phyloP scores from a whole-genome alignment of 2,797 vertebrate genomes.

The Anniella stebbinsi region DNA sequence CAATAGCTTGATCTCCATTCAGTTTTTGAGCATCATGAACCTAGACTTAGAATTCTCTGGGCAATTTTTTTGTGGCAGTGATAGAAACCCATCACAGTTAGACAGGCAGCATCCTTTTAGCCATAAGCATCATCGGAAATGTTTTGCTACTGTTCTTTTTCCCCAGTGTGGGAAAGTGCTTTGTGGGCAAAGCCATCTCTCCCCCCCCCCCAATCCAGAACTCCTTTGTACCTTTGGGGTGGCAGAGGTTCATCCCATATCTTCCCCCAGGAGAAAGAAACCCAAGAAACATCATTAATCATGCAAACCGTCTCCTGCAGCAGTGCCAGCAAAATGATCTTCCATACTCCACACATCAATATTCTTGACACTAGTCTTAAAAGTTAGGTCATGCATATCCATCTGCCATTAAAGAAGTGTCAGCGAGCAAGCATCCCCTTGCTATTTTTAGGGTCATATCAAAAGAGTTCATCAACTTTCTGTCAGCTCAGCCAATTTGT shows the following conservation, averaged over 20 bases:
- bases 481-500: conserved; percentile 77
- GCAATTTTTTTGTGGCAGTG: not conserved
- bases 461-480: conserved; percentile 78
- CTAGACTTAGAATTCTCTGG: not conserved
- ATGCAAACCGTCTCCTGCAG: conserved; percentile 56
- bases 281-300: conserved; percentile 67
- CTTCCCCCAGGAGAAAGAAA: conserved; percentile 55
- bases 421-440: conserved; percentile 73
- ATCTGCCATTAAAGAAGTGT: conserved; percentile 77
- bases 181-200: conserved; percentile 35
- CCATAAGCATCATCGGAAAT: not conserved
- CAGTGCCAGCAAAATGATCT: conserved; percentile 67
- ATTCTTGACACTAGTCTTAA: conserved; percentile 81
- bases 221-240: conserved; percentile 42
- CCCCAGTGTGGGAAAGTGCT: conserved; percentile 8
- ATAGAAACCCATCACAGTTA: not conserved
- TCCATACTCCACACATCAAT: conserved; percentile 75
- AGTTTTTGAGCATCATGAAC: not conserved
- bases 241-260: conserved; percentile 41
- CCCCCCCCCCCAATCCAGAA: conserved; percentile 34
- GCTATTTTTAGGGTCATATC: conserved; percentile 81
- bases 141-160: conserved; percentile 33
- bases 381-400: conserved; percentile 79
- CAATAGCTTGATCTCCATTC: too few species aligned
- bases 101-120: not conserved